phyloP scores from a whole-genome alignment of 1,140 invertebrate species.

The Drosophila obscura region DNA sequence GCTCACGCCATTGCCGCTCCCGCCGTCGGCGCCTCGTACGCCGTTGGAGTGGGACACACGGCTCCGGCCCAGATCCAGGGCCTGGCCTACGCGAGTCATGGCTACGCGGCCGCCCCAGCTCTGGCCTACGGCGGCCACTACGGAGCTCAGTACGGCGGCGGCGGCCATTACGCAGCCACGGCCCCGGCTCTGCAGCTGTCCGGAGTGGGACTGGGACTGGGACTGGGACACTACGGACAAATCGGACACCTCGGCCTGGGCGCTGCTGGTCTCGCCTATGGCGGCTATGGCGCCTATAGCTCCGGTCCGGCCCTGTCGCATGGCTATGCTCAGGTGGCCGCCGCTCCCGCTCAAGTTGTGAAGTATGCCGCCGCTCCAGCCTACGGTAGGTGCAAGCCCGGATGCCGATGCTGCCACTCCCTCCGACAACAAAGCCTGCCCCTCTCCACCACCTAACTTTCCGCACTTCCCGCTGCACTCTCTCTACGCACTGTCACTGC shows the following conservation, averaged over 20 bases:
- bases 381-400: constrained; percentile 68
- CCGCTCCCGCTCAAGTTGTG: constrained; percentile 70
- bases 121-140: constrained; percentile 59
- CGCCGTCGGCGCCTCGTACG: constrained; percentile 27
- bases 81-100: constrained; percentile 51
- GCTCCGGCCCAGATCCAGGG: constrained; percentile 66
- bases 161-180: constrained; percentile 64
- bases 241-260: constrained; percentile 25
- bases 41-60: constrained; percentile 58
- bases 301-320: constrained; percentile 61
- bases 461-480: constrained; percentile 11
- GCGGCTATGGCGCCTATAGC: constrained; percentile 56
- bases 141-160: too few relatives aligned
- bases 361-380: constrained; percentile 76
- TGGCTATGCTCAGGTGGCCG: constrained; percentile 52
- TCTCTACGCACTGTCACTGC: constrained; percentile 7
- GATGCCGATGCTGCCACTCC: neutral
- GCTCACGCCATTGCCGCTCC: constrained; percentile 50
- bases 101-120: constrained; percentile 42
- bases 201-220: constrained; percentile 29
- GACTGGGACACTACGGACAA: constrained; percentile 19
- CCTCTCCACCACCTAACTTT: neutral
- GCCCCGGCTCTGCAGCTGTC: constrained; percentile 70
- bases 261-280: constrained; percentile 19
- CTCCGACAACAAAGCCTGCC: neutral